Percentiles rank a stretch among this genome's conserved stretches.
Evolutionary conservation across 2,113 vertebrate genomes (phyloP).

Genomic region (Sylvilagus bachmani): DNA sequence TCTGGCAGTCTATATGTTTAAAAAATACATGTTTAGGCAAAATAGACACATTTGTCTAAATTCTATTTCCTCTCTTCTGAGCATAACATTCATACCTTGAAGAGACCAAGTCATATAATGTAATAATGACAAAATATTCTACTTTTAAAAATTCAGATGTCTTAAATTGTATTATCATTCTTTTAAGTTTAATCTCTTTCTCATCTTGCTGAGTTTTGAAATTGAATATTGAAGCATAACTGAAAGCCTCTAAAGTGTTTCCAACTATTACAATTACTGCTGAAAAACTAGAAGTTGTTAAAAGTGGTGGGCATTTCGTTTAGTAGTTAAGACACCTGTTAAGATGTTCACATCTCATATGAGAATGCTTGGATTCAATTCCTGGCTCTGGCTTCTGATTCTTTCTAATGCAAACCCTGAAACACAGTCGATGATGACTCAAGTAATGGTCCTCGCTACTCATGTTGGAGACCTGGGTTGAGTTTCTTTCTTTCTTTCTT

Average conservation of each 20-base stretch:
- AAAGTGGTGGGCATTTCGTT: neutral
- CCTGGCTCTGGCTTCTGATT: too few species aligned
- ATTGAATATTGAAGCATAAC: neutral
- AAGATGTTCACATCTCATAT: too few species aligned
- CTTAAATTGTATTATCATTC: conserved; percentile 18
- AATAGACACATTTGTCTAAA: conserved; percentile 7
- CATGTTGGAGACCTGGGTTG: too few species aligned
- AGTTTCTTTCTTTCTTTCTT: too few species aligned
- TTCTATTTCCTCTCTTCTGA: neutral
- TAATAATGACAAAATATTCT: neutral
- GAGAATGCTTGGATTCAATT: too few species aligned
- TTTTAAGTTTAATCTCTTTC: neutral
- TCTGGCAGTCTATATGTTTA: neutral
- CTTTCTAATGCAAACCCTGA: too few species aligned
- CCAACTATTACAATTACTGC: neutral
- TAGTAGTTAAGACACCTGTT: too few species aligned
- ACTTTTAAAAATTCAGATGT: neutral
- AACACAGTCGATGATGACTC: too few species aligned
- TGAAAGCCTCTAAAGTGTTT: neutral
- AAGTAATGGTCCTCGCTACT: too few species aligned
- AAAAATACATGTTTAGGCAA: neutral
- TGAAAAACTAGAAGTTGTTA: neutral
- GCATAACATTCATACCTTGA: neutral
- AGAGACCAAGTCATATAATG: neutral
- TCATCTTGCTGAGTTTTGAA: conserved; percentile 15